phyloP scores from a whole-genome alignment of 2,797 vertebrate genomes.

The Sebastes ruberrimus region DNA sequence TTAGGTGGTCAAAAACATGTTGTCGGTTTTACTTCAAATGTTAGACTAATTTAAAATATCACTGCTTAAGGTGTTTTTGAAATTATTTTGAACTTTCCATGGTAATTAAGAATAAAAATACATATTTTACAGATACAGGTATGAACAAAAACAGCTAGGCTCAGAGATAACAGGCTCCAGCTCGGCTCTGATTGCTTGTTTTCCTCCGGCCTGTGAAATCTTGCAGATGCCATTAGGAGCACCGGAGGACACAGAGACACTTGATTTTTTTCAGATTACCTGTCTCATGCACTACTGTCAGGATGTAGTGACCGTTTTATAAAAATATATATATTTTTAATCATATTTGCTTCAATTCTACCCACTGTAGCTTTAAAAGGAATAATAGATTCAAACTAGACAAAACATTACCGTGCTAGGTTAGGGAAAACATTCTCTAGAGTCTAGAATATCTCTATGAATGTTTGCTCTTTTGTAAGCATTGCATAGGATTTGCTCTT shows the following conservation, averaged over 20 bases:
- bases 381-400: background rate
- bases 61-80: background rate
- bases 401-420: background rate
- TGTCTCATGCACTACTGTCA: too few relatives aligned
- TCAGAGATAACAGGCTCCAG: too few relatives aligned
- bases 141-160: background rate
- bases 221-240: too few relatives aligned
- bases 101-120: background rate
- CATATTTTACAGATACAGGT: background rate
- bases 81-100: background rate
- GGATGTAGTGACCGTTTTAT: too few relatives aligned
- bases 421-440: background rate
- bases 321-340: too few relatives aligned
- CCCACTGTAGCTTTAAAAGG: background rate
- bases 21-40: constrained; percentile 13
- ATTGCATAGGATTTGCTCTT: too few relatives aligned
- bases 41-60: background rate
- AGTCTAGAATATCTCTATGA: background rate
- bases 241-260: too few relatives aligned
- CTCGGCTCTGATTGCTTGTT: too few relatives aligned
- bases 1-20: background rate
- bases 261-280: too few relatives aligned
- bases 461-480: background rate
- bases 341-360: too few relatives aligned
- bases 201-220: too few relatives aligned